A percentile compares a stretch with the other conserved stretches of the same genome.
These are phyloP conservation scores for Berghia stephanieae DNA, from an alignment of 1,140 invertebrate genomes.

Conservation along the genomic window DNA sequence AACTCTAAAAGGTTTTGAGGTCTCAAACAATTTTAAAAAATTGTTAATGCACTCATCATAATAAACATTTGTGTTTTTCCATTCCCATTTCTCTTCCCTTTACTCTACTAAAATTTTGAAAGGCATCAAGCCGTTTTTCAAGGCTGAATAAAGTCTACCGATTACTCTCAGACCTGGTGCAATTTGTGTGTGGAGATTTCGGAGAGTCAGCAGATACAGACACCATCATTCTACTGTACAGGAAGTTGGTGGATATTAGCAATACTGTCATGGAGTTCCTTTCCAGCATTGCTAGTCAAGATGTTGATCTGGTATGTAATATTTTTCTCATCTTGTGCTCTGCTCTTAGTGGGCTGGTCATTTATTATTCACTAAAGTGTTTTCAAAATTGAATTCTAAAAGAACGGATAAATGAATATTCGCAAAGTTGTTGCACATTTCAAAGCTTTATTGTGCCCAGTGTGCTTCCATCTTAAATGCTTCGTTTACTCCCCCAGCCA, in stretches of 20 bases:
- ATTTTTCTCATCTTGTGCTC: not conserved
- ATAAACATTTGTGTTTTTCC: too few relatives aligned
- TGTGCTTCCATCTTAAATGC: too few relatives aligned
- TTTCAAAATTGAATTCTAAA: too few relatives aligned
- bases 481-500: too few relatives aligned
- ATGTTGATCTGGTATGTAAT: slow-evolving; percentile 12
- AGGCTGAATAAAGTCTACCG: slow-evolving; percentile 19
- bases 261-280: slow-evolving; percentile 26
- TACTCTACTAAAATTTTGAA: too few relatives aligned
- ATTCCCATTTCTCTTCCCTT: too few relatives aligned
- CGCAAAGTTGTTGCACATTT: too few relatives aligned
- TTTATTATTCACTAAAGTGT: slow-evolving; percentile 1
- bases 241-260: slow-evolving; percentile 25
- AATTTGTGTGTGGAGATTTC: slow-evolving; percentile 13
- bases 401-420: too few relatives aligned
- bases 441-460: too few relatives aligned
- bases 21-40: too few relatives aligned
- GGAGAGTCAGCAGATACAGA: slow-evolving; percentile 17
- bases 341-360: not conserved
- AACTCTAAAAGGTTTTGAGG: too few relatives aligned
- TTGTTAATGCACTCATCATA: too few relatives aligned
- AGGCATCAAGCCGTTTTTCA: not conserved
- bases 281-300: not conserved
- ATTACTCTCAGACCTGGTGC: slow-evolving; percentile 4
- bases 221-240: slow-evolving; percentile 23